Evolutionary conservation across 2,888 invertebrate genomes (phyloP).

Genomic region (Nymphalis polychloros): DNA sequence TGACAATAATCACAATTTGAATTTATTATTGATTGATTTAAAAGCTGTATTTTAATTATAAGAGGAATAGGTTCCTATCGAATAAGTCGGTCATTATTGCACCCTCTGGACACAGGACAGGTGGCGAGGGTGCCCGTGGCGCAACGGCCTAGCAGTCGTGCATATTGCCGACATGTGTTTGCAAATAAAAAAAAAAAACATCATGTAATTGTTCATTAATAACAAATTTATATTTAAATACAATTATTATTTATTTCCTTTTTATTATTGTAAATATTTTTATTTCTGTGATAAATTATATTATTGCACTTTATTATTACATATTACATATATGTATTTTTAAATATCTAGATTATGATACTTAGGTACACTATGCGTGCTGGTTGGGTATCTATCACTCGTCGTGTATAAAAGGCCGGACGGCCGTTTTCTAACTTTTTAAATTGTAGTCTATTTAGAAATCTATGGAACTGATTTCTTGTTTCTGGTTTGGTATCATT

Average conservation of each 20-base stretch:
- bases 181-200: constrained; percentile 45
- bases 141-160: constrained; percentile 50
- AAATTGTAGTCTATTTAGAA: no score
- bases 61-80: neutral
- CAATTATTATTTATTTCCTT: neutral
- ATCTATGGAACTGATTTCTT: neutral
- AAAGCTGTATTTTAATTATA: neutral
- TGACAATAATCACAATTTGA: neutral
- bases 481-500: neutral
- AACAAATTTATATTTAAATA: constrained; percentile 9
- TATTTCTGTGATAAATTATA: neutral
- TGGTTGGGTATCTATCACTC: no score
- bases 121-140: constrained; percentile 54
- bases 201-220: constrained; percentile 18
- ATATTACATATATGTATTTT: no score
- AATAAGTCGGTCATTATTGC: constrained; percentile 10
- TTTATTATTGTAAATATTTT: neutral
- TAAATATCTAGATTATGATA: no score
- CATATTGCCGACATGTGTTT: constrained; percentile 37
- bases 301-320: no score
- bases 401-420: no score
- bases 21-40: neutral
- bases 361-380: no score
- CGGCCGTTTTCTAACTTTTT: no score
- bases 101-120: constrained; percentile 8